Base-by-base conservation (phyloP, 2,888 invertebrate genomes). In the Drosophila nr. medialis region DNA sequence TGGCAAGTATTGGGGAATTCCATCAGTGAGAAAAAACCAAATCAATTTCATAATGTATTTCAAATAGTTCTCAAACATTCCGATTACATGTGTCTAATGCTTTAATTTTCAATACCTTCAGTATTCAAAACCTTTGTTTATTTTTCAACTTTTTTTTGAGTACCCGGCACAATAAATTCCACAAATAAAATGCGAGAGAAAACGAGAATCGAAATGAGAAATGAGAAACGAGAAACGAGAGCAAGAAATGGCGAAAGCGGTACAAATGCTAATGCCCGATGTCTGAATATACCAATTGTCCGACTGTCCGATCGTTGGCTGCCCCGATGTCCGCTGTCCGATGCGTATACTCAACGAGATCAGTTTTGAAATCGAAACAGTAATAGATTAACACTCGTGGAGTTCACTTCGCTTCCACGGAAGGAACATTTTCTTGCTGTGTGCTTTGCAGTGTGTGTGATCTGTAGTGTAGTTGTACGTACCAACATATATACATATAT, bases 381-480 rank as follows among this genome's bases (percentile, higher is more conserved):
- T 90, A 90, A 89, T 88, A 85, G 83, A 90, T 85, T 75, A 86
- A 89, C 91, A 86, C 80, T 85, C 90, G 90, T 82, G 86, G 80
- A 81, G 85, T 75, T 88, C 89, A 80, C 86, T 88, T 87, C 86
- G 88, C 75, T 75, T 75, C 78, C 84, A 75, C 79, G 73, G 64
- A 87, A 90, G 66, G 66, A 66, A 56, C 55, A 60, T 69, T 59
- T 69, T 79, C 74, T 81, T 72, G 80, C 75, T 77, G 77, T 71
- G 72, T 69, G 72, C 61, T 54, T 64, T 69, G 74, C 70, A 71
- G 72, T 75, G 83, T 86, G 83, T 86, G 83, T 81, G 78, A 73
- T 76, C 77, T 80, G 70, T 86, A 82, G 73, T 79, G 58, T 80
- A 83, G 81, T 86, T 86, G 86, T 86, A 89, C 77, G 86, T 86